A percentile compares a stretch with the other conserved stretches of the same genome.
Evolutionary conservation across 2,113 vertebrate genomes (phyloP).

Genomic region (Rhombomys opimus): DNA sequence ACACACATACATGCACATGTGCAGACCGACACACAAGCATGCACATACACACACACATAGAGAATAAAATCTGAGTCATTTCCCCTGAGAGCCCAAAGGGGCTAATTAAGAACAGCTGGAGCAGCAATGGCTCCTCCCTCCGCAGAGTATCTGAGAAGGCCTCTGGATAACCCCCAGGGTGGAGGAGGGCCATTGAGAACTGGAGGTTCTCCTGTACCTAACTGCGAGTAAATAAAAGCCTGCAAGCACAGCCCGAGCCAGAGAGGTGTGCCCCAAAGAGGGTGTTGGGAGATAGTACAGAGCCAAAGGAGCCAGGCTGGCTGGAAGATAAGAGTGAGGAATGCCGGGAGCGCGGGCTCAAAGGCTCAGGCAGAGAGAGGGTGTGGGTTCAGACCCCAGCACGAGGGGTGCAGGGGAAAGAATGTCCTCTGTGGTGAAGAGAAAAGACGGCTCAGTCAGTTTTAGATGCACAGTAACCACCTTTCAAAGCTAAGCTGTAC

Average conservation of each 20-base stretch:
- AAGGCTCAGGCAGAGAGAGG: neutral
- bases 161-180: neutral
- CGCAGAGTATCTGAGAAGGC: neutral
- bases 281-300: neutral
- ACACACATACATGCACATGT: neutral
- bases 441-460: neutral
- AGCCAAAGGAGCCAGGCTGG: neutral
- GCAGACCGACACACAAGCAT: neutral
- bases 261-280: neutral
- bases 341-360: no score
- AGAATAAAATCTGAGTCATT: neutral
- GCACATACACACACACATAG: neutral
- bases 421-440: neutral
- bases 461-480: slow-evolving; percentile 20
- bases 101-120: neutral
- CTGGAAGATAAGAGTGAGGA: neutral
- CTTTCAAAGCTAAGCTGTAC: neutral
- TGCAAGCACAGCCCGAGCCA: fast-evolving
- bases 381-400: neutral
- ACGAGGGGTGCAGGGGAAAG: neutral
- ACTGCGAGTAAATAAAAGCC: no score
- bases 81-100: neutral
- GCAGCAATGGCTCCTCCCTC: neutral
- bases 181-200: neutral
- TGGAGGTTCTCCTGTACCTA: neutral